A percentile compares a stretch with the other conserved stretches of the same genome.
phyloP scores from a whole-genome alignment of 2,797 vertebrate species.

The Fundulus diaphanus region DNA sequence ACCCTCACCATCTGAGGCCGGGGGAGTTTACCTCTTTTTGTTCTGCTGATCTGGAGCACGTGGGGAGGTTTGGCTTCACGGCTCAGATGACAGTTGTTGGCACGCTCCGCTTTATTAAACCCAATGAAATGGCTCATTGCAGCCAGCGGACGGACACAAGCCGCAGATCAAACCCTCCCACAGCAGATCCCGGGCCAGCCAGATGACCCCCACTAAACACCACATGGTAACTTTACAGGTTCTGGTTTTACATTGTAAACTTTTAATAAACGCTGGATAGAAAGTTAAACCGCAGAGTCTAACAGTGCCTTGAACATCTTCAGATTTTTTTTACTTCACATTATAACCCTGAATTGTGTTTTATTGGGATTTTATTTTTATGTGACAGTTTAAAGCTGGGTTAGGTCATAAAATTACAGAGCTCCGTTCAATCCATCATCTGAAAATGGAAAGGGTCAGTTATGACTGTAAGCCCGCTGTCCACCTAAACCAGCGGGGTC shows the following conservation, averaged over 20 bases:
- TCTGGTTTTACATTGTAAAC: not conserved
- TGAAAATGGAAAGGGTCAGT: too few relatives aligned
- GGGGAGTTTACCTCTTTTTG: not conserved
- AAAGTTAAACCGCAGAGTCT: not conserved
- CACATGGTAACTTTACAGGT: not conserved
- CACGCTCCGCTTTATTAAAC: conserved; percentile 76
- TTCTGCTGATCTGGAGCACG: conserved; percentile 42
- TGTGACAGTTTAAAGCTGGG: not conserved
- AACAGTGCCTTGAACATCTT: not conserved
- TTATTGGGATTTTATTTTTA: not conserved
- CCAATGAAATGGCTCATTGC: conserved; percentile 76
- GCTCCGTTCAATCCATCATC: too few relatives aligned
- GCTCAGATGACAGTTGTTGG: conserved; percentile 66
- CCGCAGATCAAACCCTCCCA: conserved; percentile 68
- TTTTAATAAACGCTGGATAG: not conserved
- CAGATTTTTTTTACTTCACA: not conserved
- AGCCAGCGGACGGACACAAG: conserved; percentile 55
- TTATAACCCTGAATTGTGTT: not conserved
- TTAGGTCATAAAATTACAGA: not conserved
- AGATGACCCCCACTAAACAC: not conserved
- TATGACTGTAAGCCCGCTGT: too few relatives aligned
- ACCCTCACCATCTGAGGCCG: conserved; percentile 41
- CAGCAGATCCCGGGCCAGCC: not conserved
- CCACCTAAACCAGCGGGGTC: too few relatives aligned
- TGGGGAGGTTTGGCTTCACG: conserved; percentile 63